Base-by-base conservation (phyloP, 1,140 invertebrate genomes). In the Pogonognathellus flavescens region DNA sequence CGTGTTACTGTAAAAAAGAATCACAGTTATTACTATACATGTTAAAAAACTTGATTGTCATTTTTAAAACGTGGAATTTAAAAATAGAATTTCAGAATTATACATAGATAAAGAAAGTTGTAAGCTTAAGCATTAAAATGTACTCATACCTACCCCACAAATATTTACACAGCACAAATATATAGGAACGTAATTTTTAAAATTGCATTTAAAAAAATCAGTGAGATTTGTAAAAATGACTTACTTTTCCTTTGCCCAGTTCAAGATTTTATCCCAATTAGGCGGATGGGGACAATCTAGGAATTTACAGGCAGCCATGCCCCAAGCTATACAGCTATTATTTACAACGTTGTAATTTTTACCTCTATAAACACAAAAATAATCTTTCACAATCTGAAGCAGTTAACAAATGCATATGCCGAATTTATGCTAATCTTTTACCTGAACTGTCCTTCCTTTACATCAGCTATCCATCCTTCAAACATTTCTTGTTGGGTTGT, bases 221-320 rank as follows among this genome's bases (percentile, higher is more conserved):
- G n/a, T n/a, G n/a, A n/a, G n/a, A n/a, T n/a, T 31, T 84, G 13
- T 84, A 41, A 6, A 41, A 41, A n/a, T 41, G 4, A 66, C 55
- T 50, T 72, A 84, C 83, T 87, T 87, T 53, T 59, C 16, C 31
- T 70, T 31, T 10, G 86, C 86, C 88, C 88, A 88, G 16, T 81
- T 62, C 16, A 70, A 25, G 10, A 88, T 76, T 85, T 86, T 87
- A 22, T 86, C 86, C 88, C 88, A 88, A 52, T 88, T 88, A 8
- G 41, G 55, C 8, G 88, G 88, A 62, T 88, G 76, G 6, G 83
- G 86, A 7, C 86, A 83, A 50, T 62, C 83, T 4, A 88, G 52
- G 59, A 85, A 88, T 14, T 80, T 18, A 52, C 83, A 82, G 11
- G 86, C 86, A 76, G 41, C 60, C 13, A 84, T 76, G 6, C 53